A percentile compares a stretch with the other conserved stretches of the same genome.
phyloP scores from a whole-genome alignment of 1,140 invertebrate genomes.

The Elymnias hypermnestra region DNA sequence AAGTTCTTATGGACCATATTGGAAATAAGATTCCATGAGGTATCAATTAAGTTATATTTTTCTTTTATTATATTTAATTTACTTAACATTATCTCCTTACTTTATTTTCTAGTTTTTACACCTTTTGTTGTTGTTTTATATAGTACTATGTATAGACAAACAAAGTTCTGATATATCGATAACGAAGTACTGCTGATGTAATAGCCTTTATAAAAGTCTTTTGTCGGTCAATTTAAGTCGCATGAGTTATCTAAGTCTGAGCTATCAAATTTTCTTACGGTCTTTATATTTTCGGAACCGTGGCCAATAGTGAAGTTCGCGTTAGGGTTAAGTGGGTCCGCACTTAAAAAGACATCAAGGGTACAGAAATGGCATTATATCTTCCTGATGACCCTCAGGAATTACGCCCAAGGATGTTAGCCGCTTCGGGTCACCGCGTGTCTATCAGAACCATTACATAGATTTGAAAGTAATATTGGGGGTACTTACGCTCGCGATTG shows the following conservation, averaged over 20 bases:
- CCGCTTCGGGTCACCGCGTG: not conserved
- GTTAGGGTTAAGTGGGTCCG: slow-evolving; percentile 62
- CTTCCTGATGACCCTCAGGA: slow-evolving; percentile 64
- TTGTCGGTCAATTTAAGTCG: no score
- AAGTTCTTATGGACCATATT: no score
- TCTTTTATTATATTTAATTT: no score
- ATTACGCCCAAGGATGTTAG: slow-evolving; percentile 26
- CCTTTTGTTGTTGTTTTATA: no score
- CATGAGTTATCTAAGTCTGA: not conserved
- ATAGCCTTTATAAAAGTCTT: no score
- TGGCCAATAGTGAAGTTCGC: slow-evolving; percentile 16
- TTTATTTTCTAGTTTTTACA: no score
- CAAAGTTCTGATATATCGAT: no score
- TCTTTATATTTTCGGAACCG: slow-evolving; percentile 5
- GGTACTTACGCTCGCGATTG: not conserved
- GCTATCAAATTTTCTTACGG: not conserved
- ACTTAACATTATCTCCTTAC: no score
- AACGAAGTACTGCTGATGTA: no score
- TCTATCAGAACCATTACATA: not conserved
- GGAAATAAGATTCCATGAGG: no score
- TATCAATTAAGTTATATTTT: no score
- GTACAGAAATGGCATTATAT: slow-evolving; percentile 66
- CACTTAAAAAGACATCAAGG: slow-evolving; percentile 65
- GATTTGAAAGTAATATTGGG: not conserved
- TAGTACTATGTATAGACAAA: no score